A percentile compares a stretch with the other conserved stretches of the same genome.
Conservation (phyloP, 2,113 vertebrate species). For the Phoenicopterus ruber region DNA sequence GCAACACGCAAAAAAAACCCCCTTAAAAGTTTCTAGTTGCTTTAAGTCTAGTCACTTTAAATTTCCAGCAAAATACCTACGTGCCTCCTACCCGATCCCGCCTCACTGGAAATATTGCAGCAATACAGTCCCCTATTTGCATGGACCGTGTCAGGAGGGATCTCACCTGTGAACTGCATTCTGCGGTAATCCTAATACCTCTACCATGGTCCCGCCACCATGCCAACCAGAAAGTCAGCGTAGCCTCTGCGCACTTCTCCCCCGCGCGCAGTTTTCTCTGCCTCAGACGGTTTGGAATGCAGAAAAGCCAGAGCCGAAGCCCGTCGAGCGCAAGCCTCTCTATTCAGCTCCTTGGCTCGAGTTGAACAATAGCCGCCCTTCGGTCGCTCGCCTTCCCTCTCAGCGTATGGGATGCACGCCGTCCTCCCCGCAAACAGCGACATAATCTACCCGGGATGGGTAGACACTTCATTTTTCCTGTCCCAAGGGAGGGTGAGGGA, state of each 20-base stretch:
- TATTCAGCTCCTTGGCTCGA: constrained; percentile 26
- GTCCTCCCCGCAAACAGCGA: background rate
- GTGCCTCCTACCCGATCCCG: background rate
- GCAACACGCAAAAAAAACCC: background rate
- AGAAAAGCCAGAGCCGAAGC: constrained; percentile 73
- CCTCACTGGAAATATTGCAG: background rate
- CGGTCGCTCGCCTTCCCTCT: background rate
- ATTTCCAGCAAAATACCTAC: background rate
- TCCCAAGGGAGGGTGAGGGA: constrained; percentile 1
- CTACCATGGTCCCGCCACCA: constrained; percentile 67
- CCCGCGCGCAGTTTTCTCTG: background rate
- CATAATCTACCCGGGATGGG: background rate
- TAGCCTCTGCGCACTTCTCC: background rate
- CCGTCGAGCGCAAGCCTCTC: constrained; percentile 57
- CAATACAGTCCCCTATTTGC: background rate
- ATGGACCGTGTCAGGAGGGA: background rate
- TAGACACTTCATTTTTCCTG: background rate
- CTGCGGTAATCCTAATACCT: background rate
- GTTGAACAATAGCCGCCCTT: constrained; percentile 67
- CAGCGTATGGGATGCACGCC: background rate
- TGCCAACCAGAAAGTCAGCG: constrained; percentile 31
- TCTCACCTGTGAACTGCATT: constrained; percentile 81
- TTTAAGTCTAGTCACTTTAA: background rate
- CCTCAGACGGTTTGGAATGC: constrained; percentile 75
- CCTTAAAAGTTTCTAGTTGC: background rate